Base-by-base conservation (phyloP, 2,113 vertebrate genomes). In the Sceloporus undulatus region DNA sequence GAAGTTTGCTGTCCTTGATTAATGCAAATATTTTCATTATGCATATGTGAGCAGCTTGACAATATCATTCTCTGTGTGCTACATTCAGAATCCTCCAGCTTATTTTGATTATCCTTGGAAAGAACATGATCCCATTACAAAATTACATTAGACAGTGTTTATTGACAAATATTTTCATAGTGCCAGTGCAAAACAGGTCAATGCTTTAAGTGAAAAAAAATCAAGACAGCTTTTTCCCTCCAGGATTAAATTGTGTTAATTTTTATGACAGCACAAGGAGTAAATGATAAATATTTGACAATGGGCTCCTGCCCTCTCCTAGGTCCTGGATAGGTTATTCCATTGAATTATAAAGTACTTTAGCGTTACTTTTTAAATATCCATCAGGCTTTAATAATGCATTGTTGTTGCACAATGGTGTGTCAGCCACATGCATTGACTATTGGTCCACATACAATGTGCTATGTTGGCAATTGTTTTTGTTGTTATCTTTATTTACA, bases 101-200 rank as follows among this genome's bases (percentile, higher is more conserved):
- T 86, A 84, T 78, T 77, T 71, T 66, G 34, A 3, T 84, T 75
- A 76, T 52, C 38, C 34, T 71, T 80, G 2, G 74, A 92, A 88
- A 88, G 54, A 89, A 71, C 13, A 85, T 27, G 54, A 86, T 65
- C 25, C 18, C 76, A 29, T 77, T 84, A 82, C 48, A 89, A 91
- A 93, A 89, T 84, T 85, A 79, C 14, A 27, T 65, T 1, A 83
- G 66, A 79, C 79, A 73, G 3, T 74, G 54, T 42, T 91, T 93
- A 19, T 56, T 7, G 52, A 42, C 86, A 94, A 92, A 86, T 88
- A 89, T 70, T 88, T 19, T 82, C 83, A 70, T 84, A 91, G 1
- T 40, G 79, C 6, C 40, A 70, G 5, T 6, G 87, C 25, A 6
- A 68, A 42, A 79, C 66, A 62, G 14, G 2, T 3, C 65, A 83